These are phyloP conservation scores for Carabus problematicus DNA, from an alignment of 2,888 invertebrate species.

Conservation along the genomic window DNA sequence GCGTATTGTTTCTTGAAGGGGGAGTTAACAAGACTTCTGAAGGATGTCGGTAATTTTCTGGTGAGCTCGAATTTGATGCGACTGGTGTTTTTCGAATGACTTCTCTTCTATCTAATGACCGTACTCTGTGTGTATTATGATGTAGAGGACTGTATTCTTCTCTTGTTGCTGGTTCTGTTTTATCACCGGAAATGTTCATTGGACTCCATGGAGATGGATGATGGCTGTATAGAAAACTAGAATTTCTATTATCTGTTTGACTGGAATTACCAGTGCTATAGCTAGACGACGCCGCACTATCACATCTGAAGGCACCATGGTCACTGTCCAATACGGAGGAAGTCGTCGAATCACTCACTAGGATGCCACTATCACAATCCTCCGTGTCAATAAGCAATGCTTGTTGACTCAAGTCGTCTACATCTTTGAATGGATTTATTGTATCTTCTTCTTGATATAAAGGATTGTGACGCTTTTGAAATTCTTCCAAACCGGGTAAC, in stretches of 20 bases:
- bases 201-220: slow-evolving; percentile 17
- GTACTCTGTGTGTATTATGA: slow-evolving; percentile 62
- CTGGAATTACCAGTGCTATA: slow-evolving; percentile 59
- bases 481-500: slow-evolving; percentile 74
- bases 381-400: slow-evolving; percentile 68
- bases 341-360: slow-evolving; percentile 75
- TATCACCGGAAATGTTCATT: slow-evolving; percentile 34
- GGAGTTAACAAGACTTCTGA: slow-evolving; percentile 3
- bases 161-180: slow-evolving; percentile 46
- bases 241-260: slow-evolving; percentile 56
- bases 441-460: slow-evolving; percentile 69
- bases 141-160: slow-evolving; percentile 36
- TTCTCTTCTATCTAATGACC: slow-evolving; percentile 65
- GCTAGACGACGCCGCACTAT: slow-evolving; percentile 63
- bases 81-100: slow-evolving; percentile 63
- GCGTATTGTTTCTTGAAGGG: neutral
- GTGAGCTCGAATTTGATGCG: slow-evolving; percentile 42
- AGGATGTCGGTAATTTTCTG: neutral
- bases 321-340: slow-evolving; percentile 70
- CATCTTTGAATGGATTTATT: slow-evolving; percentile 62
- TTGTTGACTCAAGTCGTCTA: slow-evolving; percentile 56
- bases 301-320: slow-evolving; percentile 63
- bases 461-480: slow-evolving; percentile 68
- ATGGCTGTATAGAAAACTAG: slow-evolving; percentile 36
- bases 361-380: slow-evolving; percentile 78